Evolutionary conservation across 2,888 invertebrate genomes (phyloP).

Genomic region (Drosophila affinis): DNA sequence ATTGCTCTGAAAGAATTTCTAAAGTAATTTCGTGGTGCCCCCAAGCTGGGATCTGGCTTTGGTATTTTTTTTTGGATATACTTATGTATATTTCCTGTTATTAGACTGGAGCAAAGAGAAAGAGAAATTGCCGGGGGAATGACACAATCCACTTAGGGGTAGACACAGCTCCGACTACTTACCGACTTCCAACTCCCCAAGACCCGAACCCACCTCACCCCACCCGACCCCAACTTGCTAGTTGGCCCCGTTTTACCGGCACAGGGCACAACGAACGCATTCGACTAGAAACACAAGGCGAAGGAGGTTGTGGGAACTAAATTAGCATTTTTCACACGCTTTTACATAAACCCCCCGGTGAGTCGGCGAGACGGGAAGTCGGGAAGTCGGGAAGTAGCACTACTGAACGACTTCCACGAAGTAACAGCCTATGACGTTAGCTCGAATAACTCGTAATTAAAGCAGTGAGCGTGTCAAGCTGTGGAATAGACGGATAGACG

Average conservation of each 20-base stretch:
- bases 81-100: slow-evolving; percentile 58
- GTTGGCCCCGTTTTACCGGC: slow-evolving; percentile 43
- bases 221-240: slow-evolving; percentile 36
- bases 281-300: slow-evolving; percentile 51
- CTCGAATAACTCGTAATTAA: slow-evolving; percentile 63
- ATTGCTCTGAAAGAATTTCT: slow-evolving; percentile 67
- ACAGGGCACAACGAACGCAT: slow-evolving; percentile 36
- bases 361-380: neutral
- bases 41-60: slow-evolving; percentile 49
- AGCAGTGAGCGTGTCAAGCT: slow-evolving; percentile 69
- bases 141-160: slow-evolving; percentile 48
- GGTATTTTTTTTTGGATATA: slow-evolving; percentile 1
- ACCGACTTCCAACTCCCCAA: slow-evolving; percentile 45
- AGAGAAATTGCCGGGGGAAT: slow-evolving; percentile 61
- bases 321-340: slow-evolving; percentile 82
- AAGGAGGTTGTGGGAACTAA: slow-evolving; percentile 79
- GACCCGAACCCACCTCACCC: slow-evolving; percentile 48
- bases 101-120: slow-evolving; percentile 52
- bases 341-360: slow-evolving; percentile 47
- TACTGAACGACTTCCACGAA: slow-evolving; percentile 47
- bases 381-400: slow-evolving; percentile 23
- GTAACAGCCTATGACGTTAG: slow-evolving; percentile 64
- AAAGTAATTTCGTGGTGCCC: slow-evolving; percentile 64
- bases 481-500: slow-evolving; percentile 2
- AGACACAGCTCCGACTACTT: slow-evolving; percentile 3